phyloP scores from a whole-genome alignment of 2,113 vertebrate species.

The Tilapia sparmanii region DNA sequence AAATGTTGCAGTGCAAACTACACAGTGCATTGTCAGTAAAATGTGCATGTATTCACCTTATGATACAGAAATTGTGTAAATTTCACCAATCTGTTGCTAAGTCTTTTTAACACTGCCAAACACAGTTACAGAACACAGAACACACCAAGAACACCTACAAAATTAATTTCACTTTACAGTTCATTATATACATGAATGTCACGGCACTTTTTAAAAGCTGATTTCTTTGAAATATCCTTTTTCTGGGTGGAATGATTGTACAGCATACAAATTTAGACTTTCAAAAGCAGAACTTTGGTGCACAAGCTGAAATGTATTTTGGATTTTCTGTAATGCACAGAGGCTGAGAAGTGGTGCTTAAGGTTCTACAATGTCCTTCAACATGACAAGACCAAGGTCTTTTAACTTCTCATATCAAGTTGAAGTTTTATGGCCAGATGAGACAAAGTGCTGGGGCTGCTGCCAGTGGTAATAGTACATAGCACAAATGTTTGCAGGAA shows the following conservation, averaged over 20 bases:
- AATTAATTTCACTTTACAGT: not conserved
- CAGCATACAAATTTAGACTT: not conserved
- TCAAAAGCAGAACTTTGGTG: not conserved
- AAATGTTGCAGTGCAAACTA: not conserved
- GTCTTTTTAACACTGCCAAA: not conserved
- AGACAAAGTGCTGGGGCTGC: not conserved
- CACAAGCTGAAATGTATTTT: not conserved
- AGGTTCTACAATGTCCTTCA: not conserved
- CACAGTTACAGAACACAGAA: not conserved
- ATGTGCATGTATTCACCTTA: not conserved
- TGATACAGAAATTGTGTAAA: not conserved
- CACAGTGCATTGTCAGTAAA: not conserved
- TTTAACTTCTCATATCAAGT: not conserved
- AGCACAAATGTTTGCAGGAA: not conserved
- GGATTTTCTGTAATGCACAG: not conserved
- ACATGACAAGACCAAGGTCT: not conserved
- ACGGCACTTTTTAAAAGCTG: not conserved
- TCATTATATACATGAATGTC: not conserved
- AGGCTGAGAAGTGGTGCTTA: not conserved
- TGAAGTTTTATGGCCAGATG: not conserved
- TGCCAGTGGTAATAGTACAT: not conserved
- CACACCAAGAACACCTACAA: not conserved
- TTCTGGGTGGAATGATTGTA: not conserved
- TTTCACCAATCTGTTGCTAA: not conserved
- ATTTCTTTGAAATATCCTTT: not conserved